These are phyloP conservation scores for Diplodus sargus DNA, from an alignment of 2,797 vertebrate genomes.

Conservation along the genomic window DNA sequence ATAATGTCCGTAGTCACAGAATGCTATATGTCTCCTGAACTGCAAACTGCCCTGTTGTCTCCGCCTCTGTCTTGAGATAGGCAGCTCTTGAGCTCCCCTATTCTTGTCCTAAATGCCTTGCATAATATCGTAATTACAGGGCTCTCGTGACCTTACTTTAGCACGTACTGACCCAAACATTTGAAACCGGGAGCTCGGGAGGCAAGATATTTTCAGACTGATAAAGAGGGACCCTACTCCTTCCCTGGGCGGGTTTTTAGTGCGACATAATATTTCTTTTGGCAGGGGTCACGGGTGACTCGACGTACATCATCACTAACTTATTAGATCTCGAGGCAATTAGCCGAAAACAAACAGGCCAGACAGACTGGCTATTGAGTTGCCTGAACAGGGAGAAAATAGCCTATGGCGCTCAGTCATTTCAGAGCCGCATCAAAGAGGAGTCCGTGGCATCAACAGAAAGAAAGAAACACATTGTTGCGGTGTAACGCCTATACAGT, in stretches of 20 bases:
- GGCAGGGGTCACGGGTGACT: conserved; percentile 91
- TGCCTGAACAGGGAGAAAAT: conserved; percentile 88
- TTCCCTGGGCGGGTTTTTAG: conserved; percentile 81
- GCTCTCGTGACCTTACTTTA: conserved; percentile 80
- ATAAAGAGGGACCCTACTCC: conserved; percentile 79
- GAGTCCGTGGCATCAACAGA: conserved; percentile 83
- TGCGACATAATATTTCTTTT: conserved; percentile 92
- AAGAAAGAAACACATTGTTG: conserved; percentile 96
- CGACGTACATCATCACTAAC: conserved; percentile 97
- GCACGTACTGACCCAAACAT: conserved; percentile 82
- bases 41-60: conserved; percentile 48
- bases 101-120: conserved; percentile 79
- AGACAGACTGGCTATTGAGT: conserved; percentile 93
- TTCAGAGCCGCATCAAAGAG: conserved; percentile 92
- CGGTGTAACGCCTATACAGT: conserved; percentile 90
- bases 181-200: conserved; percentile 84
- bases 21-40: background rate
- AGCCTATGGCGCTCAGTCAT: conserved; percentile 91
- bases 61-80: conserved; percentile 23
- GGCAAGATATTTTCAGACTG: conserved; percentile 81
- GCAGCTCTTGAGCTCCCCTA: conserved; percentile 59
- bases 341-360: conserved; percentile 97
- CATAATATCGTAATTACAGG: conserved; percentile 85
- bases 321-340: conserved; percentile 99
- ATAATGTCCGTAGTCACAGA: background rate